A percentile compares a stretch with the other conserved stretches of the same genome.
These are phyloP conservation scores for Cephus runcator DNA, from an alignment of 2,888 invertebrate genomes.

Conservation along the genomic window DNA sequence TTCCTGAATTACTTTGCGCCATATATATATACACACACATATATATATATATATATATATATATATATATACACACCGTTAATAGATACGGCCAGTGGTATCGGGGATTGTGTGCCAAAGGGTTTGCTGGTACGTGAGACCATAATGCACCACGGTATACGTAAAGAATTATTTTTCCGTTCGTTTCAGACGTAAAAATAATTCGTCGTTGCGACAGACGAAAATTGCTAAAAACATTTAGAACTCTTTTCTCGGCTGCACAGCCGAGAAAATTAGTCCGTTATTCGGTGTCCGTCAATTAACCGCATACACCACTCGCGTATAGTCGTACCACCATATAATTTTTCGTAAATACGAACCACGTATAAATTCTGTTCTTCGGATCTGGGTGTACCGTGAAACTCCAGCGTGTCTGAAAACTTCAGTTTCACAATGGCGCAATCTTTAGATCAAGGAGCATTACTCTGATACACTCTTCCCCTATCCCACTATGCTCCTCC, in stretches of 20 bases:
- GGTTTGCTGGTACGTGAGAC: not conserved
- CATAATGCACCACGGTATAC: not conserved
- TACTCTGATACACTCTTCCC: not conserved
- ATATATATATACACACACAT: constrained; percentile 22
- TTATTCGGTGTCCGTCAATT: not conserved
- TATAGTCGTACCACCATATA: not conserved
- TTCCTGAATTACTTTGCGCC: constrained; percentile 32
- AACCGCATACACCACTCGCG: too few relatives aligned
- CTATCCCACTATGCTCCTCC: not conserved
- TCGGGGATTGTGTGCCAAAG: not conserved
- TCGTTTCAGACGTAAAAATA: not conserved
- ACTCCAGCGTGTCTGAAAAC: not conserved
- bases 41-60: not conserved
- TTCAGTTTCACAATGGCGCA: not conserved
- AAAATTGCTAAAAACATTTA: not conserved
- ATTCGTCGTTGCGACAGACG: not conserved
- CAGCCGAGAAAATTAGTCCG: not conserved
- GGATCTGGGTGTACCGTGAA: not conserved
- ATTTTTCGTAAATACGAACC: not conserved
- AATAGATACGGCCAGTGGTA: not conserved
- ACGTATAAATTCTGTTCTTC: not conserved
- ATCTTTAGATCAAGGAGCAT: not conserved
- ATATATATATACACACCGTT: not conserved
- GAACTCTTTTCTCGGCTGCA: not conserved
- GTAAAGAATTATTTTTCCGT: not conserved